Evolutionary conservation across 2,113 vertebrate species (phyloP).

Genomic region (Notechis scutatus): DNA sequence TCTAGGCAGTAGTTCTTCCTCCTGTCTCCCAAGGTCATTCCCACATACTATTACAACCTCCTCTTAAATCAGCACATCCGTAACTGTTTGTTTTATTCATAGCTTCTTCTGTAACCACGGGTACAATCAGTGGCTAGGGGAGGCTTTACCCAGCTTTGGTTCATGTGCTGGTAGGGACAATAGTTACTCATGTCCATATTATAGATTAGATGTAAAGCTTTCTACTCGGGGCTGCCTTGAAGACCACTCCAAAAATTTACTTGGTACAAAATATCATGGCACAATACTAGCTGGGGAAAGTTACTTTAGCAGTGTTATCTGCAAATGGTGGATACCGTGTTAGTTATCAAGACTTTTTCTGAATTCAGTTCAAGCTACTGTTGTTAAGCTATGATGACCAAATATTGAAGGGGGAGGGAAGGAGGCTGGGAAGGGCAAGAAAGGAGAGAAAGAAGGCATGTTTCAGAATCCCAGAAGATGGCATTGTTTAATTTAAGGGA

Average conservation of each 20-base stretch:
- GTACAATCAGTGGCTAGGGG: not conserved
- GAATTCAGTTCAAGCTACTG: not conserved
- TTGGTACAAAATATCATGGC: not conserved
- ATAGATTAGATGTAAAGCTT: not conserved
- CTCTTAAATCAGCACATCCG: not conserved
- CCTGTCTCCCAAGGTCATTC: not conserved
- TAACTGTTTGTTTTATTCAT: not conserved
- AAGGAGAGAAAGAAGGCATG: not conserved
- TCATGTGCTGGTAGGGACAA: not conserved
- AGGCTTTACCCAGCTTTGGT: not conserved
- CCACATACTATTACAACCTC: not conserved
- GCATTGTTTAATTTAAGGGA: not conserved
- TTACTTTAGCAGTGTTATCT: not conserved
- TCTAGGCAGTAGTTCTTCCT: not conserved
- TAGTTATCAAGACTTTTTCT: not conserved
- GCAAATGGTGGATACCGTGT: not conserved
- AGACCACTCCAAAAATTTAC: not conserved
- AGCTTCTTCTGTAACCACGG: not conserved
- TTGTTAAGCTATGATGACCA: not conserved
- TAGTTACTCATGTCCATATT: not conserved
- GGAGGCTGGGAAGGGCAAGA: not conserved
- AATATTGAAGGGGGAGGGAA: not conserved
- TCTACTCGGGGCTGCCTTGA: not conserved
- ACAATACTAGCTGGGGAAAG: not conserved
- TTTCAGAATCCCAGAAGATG: not conserved